A percentile compares a stretch with the other conserved stretches of the same genome.
Evolutionary conservation across 1,140 invertebrate genomes (phyloP).

Genomic region (Limonius californicus): DNA sequence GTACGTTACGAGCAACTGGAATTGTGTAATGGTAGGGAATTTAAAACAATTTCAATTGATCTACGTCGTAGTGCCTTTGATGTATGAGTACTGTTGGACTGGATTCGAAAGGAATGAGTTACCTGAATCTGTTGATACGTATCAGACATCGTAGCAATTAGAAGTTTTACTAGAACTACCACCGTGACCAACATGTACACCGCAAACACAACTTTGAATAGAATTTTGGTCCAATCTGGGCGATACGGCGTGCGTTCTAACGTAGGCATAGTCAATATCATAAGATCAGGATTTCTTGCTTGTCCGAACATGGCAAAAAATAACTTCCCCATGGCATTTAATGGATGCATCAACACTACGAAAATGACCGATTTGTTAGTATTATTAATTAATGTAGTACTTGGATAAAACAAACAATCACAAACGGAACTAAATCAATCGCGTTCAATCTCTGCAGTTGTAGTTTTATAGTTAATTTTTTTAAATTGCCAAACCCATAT

Average conservation of each 20-base stretch:
- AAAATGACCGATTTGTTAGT: too few relatives aligned
- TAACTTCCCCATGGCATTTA: constrained; percentile 91
- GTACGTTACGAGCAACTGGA: too few relatives aligned
- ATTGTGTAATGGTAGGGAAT: too few relatives aligned
- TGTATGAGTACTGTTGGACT: constrained; percentile 70
- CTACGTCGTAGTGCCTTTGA: too few relatives aligned
- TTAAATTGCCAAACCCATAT: too few relatives aligned
- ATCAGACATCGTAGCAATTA: constrained; percentile 99
- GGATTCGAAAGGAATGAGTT: constrained; percentile 50
- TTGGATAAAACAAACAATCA: too few relatives aligned
- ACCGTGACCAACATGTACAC: constrained; percentile 97
- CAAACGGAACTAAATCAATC: too few relatives aligned
- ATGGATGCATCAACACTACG: constrained; percentile 77
- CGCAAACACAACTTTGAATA: constrained; percentile 86
- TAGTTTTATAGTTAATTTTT: too few relatives aligned
- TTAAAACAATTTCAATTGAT: too few relatives aligned
- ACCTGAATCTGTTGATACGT: constrained; percentile 97
- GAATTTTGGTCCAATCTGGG: constrained; percentile 72
- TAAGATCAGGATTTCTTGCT: constrained; percentile 82
- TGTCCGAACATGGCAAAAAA: constrained; percentile 98
- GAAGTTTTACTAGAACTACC: constrained; percentile 95
- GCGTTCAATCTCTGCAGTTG: too few relatives aligned
- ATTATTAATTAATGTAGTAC: too few relatives aligned
- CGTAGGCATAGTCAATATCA: constrained; percentile 49
- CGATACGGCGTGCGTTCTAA: constrained; percentile 48